Base-by-base conservation (phyloP, 2,888 invertebrate genomes). In the Chalcosyrphus nemorum region DNA sequence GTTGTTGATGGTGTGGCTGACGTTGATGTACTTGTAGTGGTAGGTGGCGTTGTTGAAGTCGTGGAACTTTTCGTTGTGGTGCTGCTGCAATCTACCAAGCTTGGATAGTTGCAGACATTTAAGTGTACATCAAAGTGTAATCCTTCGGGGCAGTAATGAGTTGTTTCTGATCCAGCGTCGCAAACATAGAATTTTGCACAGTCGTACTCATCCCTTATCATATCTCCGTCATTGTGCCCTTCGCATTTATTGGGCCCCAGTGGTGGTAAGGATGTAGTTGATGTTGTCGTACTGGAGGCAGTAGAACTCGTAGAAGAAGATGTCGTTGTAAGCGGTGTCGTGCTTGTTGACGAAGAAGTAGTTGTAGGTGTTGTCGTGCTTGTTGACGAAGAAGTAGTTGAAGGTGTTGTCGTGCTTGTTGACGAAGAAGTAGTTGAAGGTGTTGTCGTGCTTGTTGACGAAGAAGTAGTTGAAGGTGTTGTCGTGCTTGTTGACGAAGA, bases 131-230 rank as follows among this genome's bases (percentile, higher is more conserved):
- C 52, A 19, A 63, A 72, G 3, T 1, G 38, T 9, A 59, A 11
- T n/a, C 71, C 71, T 17, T 15, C 0, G 0, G 57, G 57, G 7
- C 70, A 71, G 2, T 1, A 1, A 17, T 15, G 17, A 19, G 21
- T 1, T 0, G 38, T 11, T 9, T 11, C 9, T 5, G 24, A 2
- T 17, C 50, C 50, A 5, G 0, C 24, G 2, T 17, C 2, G 15
- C 71, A 71, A 59, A 71, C 32, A 1, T n/a, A n/a, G 6, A 38
- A 32, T 15, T 17, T 71, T 0, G 38, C 29, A 6, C 71, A 71
- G 9, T 71, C 47, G 11, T 2, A 7, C 5, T 7, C 38, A 6
- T 71, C 71, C 6, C 56, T 21, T 2, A 24, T 15, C 24, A 59
- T 13, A 9, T 32, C 13, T 5, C 65, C 65, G 0, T 65, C 15